Evolutionary conservation across 2,113 vertebrate species (phyloP).

Genomic region (Pogonocichla stellata): DNA sequence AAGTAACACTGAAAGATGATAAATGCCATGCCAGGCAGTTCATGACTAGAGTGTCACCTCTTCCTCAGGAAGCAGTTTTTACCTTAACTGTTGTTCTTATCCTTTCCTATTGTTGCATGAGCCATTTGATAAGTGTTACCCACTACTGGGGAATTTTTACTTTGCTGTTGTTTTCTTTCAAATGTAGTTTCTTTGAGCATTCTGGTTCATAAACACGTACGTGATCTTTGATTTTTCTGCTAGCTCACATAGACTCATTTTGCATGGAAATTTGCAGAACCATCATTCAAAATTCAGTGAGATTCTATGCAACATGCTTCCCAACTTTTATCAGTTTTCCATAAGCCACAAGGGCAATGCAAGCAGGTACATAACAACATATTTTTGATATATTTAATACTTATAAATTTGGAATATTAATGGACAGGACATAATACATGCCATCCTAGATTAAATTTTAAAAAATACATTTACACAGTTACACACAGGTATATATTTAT

Average conservation of each 20-base stretch:
- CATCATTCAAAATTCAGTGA: background rate
- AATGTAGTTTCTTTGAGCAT: background rate
- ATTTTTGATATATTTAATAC: background rate
- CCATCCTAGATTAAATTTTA: background rate
- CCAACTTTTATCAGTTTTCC: background rate
- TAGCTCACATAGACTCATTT: background rate
- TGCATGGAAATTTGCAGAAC: background rate
- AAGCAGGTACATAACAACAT: background rate
- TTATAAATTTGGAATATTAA: background rate
- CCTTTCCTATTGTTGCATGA: background rate
- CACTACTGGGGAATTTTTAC: background rate
- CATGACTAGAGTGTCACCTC: background rate
- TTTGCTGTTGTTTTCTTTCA: background rate
- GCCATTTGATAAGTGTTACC: background rate
- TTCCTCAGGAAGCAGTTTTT: background rate
- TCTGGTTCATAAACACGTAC: background rate
- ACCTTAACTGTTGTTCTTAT: background rate
- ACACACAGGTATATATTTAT: rapidly evolving
- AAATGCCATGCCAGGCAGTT: background rate
- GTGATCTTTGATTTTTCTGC: background rate
- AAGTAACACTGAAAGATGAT: background rate
- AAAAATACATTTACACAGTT: too few species aligned
- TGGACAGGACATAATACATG: background rate
- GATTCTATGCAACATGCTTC: background rate
- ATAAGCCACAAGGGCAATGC: background rate